Percentiles rank a stretch among this genome's conserved stretches.
Conservation (phyloP, 2,113 vertebrate genomes). For the Varanus salvator region DNA sequence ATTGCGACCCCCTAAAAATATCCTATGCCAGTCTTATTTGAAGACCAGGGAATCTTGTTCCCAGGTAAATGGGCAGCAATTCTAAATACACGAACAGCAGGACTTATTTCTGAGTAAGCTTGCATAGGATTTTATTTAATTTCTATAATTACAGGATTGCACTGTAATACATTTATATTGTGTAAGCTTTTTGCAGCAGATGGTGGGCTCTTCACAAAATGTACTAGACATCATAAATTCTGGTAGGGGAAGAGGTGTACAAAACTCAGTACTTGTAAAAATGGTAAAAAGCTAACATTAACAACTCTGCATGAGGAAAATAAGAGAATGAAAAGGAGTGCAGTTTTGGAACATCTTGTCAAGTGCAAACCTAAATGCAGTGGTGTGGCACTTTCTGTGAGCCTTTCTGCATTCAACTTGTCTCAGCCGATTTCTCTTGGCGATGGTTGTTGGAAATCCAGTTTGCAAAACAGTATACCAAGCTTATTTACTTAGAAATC, state of each 20-base stretch:
- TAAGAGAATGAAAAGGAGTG: neutral
- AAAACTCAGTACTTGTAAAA: neutral
- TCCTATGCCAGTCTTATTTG: neutral
- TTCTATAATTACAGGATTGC: neutral
- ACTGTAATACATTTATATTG: neutral
- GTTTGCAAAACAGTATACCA: neutral
- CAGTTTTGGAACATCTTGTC: neutral
- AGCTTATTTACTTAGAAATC: neutral
- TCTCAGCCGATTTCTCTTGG: neutral
- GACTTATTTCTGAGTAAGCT: neutral
- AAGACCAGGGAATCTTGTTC: neutral
- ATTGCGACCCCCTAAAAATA: neutral
- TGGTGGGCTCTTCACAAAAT: neutral
- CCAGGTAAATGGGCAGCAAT: neutral
- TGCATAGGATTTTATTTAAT: neutral
- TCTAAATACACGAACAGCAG: neutral
- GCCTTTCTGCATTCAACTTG: neutral
- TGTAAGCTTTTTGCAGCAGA: neutral
- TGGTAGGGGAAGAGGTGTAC: too few relatives aligned
- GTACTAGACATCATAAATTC: neutral
- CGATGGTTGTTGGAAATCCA: neutral
- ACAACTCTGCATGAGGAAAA: neutral
- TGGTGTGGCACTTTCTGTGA: neutral
- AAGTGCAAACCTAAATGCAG: neutral
- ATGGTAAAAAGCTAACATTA: neutral